These are phyloP conservation scores for Hemistola chrysoprasaria DNA, from an alignment of 2,888 invertebrate genomes.

Conservation along the genomic window DNA sequence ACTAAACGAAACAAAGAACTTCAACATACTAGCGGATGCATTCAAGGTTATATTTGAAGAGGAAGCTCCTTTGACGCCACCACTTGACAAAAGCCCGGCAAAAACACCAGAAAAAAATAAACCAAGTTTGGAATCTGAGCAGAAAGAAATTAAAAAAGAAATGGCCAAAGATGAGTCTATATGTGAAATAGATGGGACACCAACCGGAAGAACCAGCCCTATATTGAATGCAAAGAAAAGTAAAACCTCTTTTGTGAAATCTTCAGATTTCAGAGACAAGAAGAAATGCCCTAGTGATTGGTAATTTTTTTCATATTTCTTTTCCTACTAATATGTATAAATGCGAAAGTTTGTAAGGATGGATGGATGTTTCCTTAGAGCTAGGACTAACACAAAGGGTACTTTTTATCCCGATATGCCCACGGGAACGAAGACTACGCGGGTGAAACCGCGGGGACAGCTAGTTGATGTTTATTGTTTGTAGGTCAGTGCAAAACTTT, in stretches of 20 bases:
- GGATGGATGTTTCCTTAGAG: too few relatives aligned
- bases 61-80: slow-evolving; percentile 23
- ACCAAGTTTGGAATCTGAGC: slow-evolving; percentile 3
- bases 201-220: slow-evolving; percentile 63
- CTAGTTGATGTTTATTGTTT: too few relatives aligned
- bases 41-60: slow-evolving; percentile 58
- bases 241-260: slow-evolving; percentile 29
- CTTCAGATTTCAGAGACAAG: slow-evolving; percentile 54
- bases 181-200: slow-evolving; percentile 65
- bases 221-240: slow-evolving; percentile 57
- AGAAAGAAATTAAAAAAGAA: slow-evolving; percentile 33
- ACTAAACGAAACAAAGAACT: slow-evolving; percentile 59
- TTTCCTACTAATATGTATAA: too few relatives aligned
- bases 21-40: slow-evolving; percentile 49
- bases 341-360: neutral
- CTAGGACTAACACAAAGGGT: too few relatives aligned
- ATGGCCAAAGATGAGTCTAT: slow-evolving; percentile 51
- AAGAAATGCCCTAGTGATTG: slow-evolving; percentile 63
- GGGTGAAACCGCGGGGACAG: too few relatives aligned
- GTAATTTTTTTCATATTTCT: slow-evolving; percentile 36
- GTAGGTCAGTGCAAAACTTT: too few relatives aligned
- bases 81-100: slow-evolving; percentile 7
- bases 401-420: too few relatives aligned
- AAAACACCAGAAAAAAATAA: slow-evolving; percentile 9
- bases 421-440: too few relatives aligned